Base-by-base conservation (phyloP, 1,140 invertebrate species). In the Zaprionus lachaisei region DNA sequence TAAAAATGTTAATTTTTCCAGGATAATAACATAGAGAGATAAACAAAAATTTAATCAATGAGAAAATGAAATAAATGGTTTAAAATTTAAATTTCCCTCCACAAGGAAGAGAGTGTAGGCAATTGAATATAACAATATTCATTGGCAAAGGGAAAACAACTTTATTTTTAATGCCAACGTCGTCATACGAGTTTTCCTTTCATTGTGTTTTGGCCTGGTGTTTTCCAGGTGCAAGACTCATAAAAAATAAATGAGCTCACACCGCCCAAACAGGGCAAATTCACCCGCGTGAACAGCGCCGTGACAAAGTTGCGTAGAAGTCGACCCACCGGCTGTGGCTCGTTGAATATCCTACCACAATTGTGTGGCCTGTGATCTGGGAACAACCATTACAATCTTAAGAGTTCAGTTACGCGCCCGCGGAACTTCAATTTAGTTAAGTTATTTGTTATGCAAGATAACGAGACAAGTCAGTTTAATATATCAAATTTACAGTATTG, bases 171-270 rank as follows among this genome's bases (percentile, higher is more conserved):
- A 89, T 89, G 85, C 56, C 74, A 67, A 22, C 28, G n/a, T 51
- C 63, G 17, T n/a, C 62, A 58, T 65, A 71, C 54, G 68, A 65
- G 67, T 54, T 58, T 51, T 28, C n/a, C 44, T 20, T 20, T 22
- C 56, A 58, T 66, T 47, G 69, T 28, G 28, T 28, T 20, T 54
- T 67, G 62, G 72, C 72, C 66, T 60, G 72, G 41, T 58, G 62
- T 72, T 87, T 81, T 9, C 41, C 85, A 89, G 85, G 85, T 90
- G 85, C 81, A 85, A 85, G 58, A 44, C 81, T 81, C 67, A 89
- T 89, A 72, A 81, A 89, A 89, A 72, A 81, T 84, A 90, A 81
- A 90, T 90, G 81, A 85, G 69, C 79, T 56, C 75, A 81, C 61
- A 73, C 73, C 72, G 28, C n/a, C 41, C 64, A 44, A 60, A 41